Evolutionary conservation across 2,888 invertebrate genomes (phyloP).

Genomic region (Pristionchus fissidentatus): DNA sequence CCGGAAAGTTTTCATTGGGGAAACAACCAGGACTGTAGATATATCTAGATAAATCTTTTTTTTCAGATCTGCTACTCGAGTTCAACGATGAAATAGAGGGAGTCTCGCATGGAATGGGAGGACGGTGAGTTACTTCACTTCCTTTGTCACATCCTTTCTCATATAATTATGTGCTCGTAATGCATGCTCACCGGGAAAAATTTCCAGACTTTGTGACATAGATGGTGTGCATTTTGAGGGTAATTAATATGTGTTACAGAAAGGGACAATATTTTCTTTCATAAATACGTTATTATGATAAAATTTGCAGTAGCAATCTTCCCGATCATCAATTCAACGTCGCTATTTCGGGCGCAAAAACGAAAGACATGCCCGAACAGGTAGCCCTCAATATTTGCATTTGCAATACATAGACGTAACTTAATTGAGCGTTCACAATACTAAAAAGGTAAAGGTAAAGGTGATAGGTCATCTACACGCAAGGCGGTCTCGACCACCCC

Average conservation of each 20-base stretch:
- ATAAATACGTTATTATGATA: not conserved
- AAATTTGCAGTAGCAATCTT: slow-evolving; percentile 48
- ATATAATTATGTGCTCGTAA: no score
- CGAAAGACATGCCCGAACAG: slow-evolving; percentile 67
- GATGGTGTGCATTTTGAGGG: no score
- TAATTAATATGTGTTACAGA: no score
- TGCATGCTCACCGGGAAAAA: no score
- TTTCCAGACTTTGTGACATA: no score
- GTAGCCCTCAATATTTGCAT: slow-evolving; percentile 49
- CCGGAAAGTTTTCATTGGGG: no score
- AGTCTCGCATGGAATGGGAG: slow-evolving; percentile 74
- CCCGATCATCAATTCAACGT: slow-evolving; percentile 73
- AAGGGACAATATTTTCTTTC: not conserved
- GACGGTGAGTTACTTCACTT: not conserved
- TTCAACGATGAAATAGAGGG: slow-evolving; percentile 67
- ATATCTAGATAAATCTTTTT: not conserved
- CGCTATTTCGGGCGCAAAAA: slow-evolving; percentile 67
- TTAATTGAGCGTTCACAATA: no score
- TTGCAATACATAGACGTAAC: not conserved
- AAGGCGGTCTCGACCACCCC: no score
- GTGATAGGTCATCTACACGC: no score
- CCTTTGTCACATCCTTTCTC: no score
- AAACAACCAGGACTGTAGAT: no score
- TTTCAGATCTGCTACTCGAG: slow-evolving; percentile 70
- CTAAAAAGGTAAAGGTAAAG: no score